phyloP scores from a whole-genome alignment of 1,140 invertebrate species.

The Drosophila murphyi region DNA sequence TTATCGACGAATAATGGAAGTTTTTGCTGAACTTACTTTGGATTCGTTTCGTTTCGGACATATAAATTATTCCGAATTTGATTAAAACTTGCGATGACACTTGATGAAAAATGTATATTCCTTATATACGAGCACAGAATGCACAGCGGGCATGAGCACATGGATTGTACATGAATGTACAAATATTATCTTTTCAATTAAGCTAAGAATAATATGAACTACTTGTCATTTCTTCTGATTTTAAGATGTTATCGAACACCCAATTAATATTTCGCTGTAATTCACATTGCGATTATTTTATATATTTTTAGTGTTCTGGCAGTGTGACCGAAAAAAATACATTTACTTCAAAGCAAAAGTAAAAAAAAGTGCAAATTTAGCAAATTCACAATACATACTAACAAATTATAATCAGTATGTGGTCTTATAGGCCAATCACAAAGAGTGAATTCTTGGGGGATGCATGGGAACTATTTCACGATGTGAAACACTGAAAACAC shows the following conservation, averaged over 20 bases:
- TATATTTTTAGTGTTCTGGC: constrained; percentile 1
- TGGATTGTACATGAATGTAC: background rate
- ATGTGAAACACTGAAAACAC: no score
- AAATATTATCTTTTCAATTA: background rate
- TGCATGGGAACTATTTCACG: no score
- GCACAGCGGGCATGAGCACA: background rate
- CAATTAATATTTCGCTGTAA: background rate
- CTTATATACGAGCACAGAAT: background rate
- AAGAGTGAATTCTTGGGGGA: no score
- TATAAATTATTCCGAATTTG: background rate
- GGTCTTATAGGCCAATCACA: no score
- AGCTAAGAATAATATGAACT: no score
- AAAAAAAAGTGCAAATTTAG: background rate
- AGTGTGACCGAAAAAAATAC: constrained; percentile 3
- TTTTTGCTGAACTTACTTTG: background rate
- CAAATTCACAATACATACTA: no score
- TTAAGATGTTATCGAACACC: background rate
- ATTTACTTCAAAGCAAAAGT: background rate
- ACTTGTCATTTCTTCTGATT: background rate
- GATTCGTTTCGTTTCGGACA: background rate
- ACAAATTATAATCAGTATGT: no score
- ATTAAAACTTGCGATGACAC: constrained; percentile 7
- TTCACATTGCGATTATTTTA: background rate
- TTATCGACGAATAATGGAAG: background rate
- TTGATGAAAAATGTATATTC: background rate